phyloP scores from a whole-genome alignment of 2,888 invertebrate genomes.

The Sinhomidia bicolor region DNA sequence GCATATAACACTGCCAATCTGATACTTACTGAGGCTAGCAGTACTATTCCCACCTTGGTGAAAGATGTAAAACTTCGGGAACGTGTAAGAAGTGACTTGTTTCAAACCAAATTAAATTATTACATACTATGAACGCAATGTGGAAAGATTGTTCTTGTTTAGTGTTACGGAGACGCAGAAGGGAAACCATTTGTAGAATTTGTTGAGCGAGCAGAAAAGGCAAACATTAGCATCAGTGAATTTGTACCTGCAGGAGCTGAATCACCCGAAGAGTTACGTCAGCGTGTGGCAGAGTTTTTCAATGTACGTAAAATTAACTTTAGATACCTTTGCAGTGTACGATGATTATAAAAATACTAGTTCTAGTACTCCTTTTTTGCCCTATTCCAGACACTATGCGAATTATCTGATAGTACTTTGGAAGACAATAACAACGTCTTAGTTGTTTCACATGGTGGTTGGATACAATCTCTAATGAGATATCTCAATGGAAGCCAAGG shows the following conservation, averaged over 20 bases:
- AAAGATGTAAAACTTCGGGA: constrained; percentile 75
- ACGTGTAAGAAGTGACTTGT: no score
- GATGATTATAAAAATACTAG: background rate
- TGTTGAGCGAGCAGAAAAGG: constrained; percentile 69
- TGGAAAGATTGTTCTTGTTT: background rate
- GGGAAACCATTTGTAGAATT: constrained; percentile 72
- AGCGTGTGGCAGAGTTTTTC: constrained; percentile 66
- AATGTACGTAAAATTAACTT: constrained; percentile 48
- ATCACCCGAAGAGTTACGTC: constrained; percentile 58
- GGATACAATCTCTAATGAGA: constrained; percentile 70
- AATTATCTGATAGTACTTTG: constrained; percentile 18
- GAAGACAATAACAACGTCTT: constrained; percentile 70
- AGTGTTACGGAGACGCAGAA: constrained; percentile 77
- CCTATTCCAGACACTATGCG: constrained; percentile 71
- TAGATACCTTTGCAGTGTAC: background rate
- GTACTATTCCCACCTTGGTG: constrained; percentile 40
- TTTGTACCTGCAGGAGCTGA: constrained; percentile 76
- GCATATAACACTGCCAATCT: constrained; percentile 75
- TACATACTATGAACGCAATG: no score
- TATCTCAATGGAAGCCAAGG: constrained; percentile 39
- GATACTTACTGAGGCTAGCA: constrained; percentile 64
- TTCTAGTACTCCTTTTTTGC: background rate
- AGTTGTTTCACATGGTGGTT: constrained; percentile 77
- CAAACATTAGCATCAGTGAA: constrained; percentile 60
- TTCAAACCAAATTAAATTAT: no score